Base-by-base conservation (phyloP, 2,888 invertebrate species). In the Mellilla xanthometata region DNA sequence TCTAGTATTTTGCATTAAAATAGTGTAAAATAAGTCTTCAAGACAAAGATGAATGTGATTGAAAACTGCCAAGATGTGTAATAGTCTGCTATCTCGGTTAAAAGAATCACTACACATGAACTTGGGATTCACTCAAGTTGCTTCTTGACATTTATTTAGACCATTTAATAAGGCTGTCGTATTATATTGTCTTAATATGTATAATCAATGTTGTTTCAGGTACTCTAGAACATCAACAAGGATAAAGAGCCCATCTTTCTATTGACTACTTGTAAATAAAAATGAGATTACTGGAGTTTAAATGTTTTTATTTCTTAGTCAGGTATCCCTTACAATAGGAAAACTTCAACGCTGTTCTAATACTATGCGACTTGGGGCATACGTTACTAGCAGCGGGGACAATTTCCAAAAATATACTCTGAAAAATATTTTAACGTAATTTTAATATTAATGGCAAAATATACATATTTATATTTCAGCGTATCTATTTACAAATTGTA, bases 91-190 rank as follows among this genome's bases (percentile, higher is more conserved):
- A 44, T 41, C 49, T 60, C 65, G 69, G 82, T 84, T 85, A 84
- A 82, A 72, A 60, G 56, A 66, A 72, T 63, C 70, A 77, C 83
- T 51, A 84, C 84, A 84, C 31, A 31, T 12, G 12, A 12, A 19
- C 3, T 6, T 6, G 6, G 15, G 15, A 5, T 19, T 19, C 15
- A n/a, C n/a, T n/a, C n/a, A n/a, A n/a, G 15, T 3, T 19, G 3
- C 6, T 19, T 5, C 15, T 3, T 19, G 15, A 15, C 5, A 3
- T 3, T 5, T 5, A 15, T 15, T 15, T 15, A 15, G 15, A 5
- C 5, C 15, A 15, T 15, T 15, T 15, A 2, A 3, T 2, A 15
- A 15, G 15, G 3, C 15, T 15, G 5, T 3, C 2, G 15, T 15
- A 3, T 15, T 15, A 3, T 15, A 15, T 15, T 15, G 2, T 3